Base-by-base conservation (phyloP, 2,113 vertebrate species). In the Oxyura jamaicensis region DNA sequence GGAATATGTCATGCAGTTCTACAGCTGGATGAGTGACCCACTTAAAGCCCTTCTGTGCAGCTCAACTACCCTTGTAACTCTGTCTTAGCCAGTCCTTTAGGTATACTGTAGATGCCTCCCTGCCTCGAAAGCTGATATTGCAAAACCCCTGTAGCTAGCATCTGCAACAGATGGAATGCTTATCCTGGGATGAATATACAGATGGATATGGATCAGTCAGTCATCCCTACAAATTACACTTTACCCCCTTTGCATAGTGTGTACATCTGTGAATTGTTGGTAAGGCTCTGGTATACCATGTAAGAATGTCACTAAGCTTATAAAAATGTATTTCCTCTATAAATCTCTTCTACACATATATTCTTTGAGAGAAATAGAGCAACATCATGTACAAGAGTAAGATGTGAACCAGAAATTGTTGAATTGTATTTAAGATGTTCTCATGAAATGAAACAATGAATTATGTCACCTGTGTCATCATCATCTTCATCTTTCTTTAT, bases 121-220 rank as follows among this genome's bases (percentile, higher is more conserved):
- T 93, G 78, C 13, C 35, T 92, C 8, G 23, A 84, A 79, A 94
- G 29, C 78, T 1, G 17, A 79, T 92, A 86, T 41, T 87, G 21
- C 26, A 93, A 89, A 86, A 84, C 69, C 46, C 83, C 77, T 29
- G 74, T 86, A 74, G 91, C 83, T 93, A 91, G 39, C 92, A 59
- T 95, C 62, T 90, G 84, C 87, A 92, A 91, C 97, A 98, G 96
- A 96, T 97, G 93, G 94, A 96, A 79, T 67, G 55, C 71, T 84
- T 85, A 94, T 60, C 76, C 88, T 85, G 69, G 36, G 65, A 3
- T 91, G 83, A 86, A 84, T 56, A 53, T 52, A 79, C 95, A 95
- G 86, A 91, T 95, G 84, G 95, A 65, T 91, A 83, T n/a, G 91
- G 78, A 93, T 94, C 90, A 96, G 71, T 89, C 75, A 80, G 56